phyloP scores from a whole-genome alignment of 2,797 vertebrate genomes.

The Melanotaenia boesemani region DNA sequence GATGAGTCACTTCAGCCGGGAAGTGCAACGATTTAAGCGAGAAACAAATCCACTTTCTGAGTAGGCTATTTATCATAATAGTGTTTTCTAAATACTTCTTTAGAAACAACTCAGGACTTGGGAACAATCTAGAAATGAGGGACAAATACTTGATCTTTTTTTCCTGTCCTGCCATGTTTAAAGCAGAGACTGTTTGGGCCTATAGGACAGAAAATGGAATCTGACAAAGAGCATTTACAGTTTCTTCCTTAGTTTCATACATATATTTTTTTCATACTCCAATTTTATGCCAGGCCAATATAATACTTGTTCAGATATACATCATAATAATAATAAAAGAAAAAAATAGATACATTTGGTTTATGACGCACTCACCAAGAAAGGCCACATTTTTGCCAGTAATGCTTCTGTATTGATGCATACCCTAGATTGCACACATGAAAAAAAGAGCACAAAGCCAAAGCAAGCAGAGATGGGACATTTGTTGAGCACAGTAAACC shows the following conservation, averaged over 20 bases:
- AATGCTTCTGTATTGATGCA: neutral
- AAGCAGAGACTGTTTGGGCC: too few species aligned
- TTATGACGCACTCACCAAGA: neutral
- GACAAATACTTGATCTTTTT: neutral
- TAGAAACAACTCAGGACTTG: neutral
- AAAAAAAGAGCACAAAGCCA: neutral
- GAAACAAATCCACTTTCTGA: neutral
- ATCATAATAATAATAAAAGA: too few species aligned
- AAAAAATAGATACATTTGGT: too few species aligned
- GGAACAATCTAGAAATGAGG: neutral
- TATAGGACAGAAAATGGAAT: too few species aligned
- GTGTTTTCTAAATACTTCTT: neutral
- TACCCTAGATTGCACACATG: neutral
- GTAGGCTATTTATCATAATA: neutral
- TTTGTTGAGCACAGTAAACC: neutral
- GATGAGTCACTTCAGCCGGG: conserved; percentile 60
- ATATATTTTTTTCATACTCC: too few species aligned
- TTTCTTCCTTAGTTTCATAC: too few species aligned
- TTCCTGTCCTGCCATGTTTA: neutral
- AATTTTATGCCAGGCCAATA: too few species aligned
- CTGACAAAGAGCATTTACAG: too few species aligned
- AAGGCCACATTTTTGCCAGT: neutral
- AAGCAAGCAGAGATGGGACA: neutral
- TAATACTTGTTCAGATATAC: too few species aligned
- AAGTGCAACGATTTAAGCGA: conserved; percentile 2